Base-by-base conservation (phyloP, 2,797 vertebrate genomes). In the Acrossocheilus wenchowensis region DNA sequence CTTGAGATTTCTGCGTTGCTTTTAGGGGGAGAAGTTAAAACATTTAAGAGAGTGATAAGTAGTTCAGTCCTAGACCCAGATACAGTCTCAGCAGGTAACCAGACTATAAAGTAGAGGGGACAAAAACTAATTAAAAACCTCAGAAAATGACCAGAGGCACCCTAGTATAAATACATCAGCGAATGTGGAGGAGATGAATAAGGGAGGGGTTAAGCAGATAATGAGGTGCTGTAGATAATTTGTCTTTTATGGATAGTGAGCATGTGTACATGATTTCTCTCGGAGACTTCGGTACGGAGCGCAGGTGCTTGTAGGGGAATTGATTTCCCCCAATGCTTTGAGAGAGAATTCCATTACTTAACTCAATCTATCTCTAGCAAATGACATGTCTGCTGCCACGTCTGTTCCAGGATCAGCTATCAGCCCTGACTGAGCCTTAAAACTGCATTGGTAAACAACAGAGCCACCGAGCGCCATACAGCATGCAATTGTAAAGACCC, bases 81-180 rank as follows among this genome's bases (percentile, higher is more conserved):
- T 91, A 89, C 12, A 88, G 26, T 71, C 71, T 79, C 71, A 83
- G 86, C 71, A 83, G 86, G 87, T 48, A 86, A 19, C 74, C 83
- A 85, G 86, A 88, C 43, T 86, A 57, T 84, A 5, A 86, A 85
- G 81, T 83, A 39, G 78, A 89, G 36, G 54, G 72, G 73, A 26
- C 68, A 78, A 89, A 91, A 84, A 87, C 87, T 89, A 90, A 92
- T 92, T 90, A 90, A 86, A 39, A 74, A 90, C 85, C 85, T 88
- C 6, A 4, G 54, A 45, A 83, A 88, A 84, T 72, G 68, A 71
- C 62, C 83, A 54, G 66, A 79, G 60, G 84, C 88, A 79, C 30
- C 68, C 23, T 60, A 79, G 62, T 39, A 69, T 73, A 86, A 81
- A 68, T 43, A 45, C 64, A 75, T 60, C 21, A 68, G n/a, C 50